Percentiles rank a stretch among this genome's conserved stretches.
Evolutionary conservation across 2,797 vertebrate genomes (phyloP).

Genomic region (Microtus obscurus): DNA sequence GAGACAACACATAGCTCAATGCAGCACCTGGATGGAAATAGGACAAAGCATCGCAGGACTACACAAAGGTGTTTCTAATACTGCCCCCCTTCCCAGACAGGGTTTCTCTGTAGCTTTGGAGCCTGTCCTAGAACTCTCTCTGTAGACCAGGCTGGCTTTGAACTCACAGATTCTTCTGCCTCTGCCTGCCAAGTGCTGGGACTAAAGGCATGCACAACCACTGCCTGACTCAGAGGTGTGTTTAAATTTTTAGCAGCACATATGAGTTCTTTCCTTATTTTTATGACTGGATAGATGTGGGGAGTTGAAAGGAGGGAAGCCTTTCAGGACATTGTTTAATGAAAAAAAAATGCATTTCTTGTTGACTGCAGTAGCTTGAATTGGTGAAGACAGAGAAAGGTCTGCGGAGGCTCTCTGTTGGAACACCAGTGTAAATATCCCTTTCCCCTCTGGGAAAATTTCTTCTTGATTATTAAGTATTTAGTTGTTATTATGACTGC

Average conservation of each 20-base stretch:
- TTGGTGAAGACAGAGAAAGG: background rate
- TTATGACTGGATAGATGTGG: background rate
- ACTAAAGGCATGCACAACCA: too few species aligned
- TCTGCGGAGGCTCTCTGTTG: background rate
- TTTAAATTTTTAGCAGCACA: background rate
- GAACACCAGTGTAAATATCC: background rate
- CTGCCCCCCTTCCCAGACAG: too few species aligned
- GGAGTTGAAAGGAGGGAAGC: background rate
- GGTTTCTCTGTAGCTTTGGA: too few species aligned
- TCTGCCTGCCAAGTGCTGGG: too few species aligned
- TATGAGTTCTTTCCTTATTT: background rate
- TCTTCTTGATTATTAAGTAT: background rate
- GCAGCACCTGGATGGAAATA: background rate
- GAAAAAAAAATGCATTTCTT: background rate
- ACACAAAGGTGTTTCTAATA: background rate
- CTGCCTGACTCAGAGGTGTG: background rate
- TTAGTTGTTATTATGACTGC: background rate
- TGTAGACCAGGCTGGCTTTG: too few species aligned
- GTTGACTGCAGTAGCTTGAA: background rate
- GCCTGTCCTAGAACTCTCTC: too few species aligned
- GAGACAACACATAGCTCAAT: too few species aligned
- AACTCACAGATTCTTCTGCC: too few species aligned
- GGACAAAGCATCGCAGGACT: background rate
- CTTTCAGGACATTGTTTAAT: background rate
- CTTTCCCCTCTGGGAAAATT: background rate